Evolutionary conservation across 2,888 invertebrate species (phyloP).

Genomic region (Amphipoea oculea): DNA sequence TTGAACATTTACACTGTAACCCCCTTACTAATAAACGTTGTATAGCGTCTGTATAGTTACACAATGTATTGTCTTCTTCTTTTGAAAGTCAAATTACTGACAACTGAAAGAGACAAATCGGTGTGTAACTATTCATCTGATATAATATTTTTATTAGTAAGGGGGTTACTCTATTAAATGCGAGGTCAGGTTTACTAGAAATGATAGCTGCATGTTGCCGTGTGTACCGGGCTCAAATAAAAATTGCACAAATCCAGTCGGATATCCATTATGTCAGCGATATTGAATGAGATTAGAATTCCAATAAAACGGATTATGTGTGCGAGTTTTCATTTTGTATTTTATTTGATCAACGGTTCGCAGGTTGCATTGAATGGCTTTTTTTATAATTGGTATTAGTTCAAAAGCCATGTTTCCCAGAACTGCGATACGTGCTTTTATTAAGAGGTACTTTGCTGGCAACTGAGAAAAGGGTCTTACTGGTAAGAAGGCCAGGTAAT

Average conservation of each 20-base stretch:
- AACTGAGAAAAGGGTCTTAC: neutral
- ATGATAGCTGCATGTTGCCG: too few species aligned
- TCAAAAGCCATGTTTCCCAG: neutral
- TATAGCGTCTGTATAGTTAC: too few species aligned
- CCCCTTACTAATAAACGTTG: too few species aligned
- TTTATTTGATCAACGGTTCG: constrained; percentile 33
- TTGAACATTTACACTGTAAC: neutral
- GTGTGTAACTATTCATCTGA: too few species aligned
- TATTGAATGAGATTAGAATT: constrained; percentile 46
- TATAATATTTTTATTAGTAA: too few species aligned
- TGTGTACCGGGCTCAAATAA: constrained; percentile 44
- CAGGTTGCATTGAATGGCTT: neutral
- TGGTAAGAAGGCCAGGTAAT: neutral
- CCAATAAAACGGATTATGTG: constrained; percentile 39
- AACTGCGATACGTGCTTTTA: neutral
- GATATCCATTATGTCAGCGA: constrained; percentile 43
- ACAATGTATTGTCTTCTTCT: too few species aligned
- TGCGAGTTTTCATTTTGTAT: constrained; percentile 42
- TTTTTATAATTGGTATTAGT: neutral
- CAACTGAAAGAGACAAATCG: too few species aligned
- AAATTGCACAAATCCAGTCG: constrained; percentile 44
- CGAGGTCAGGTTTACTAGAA: neutral
- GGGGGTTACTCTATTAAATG: neutral
- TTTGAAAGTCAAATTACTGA: too few species aligned
- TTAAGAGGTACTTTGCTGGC: neutral